These are phyloP conservation scores for Scaptomyza caliginosa DNA, from an alignment of 2,888 invertebrate genomes.

Conservation along the genomic window DNA sequence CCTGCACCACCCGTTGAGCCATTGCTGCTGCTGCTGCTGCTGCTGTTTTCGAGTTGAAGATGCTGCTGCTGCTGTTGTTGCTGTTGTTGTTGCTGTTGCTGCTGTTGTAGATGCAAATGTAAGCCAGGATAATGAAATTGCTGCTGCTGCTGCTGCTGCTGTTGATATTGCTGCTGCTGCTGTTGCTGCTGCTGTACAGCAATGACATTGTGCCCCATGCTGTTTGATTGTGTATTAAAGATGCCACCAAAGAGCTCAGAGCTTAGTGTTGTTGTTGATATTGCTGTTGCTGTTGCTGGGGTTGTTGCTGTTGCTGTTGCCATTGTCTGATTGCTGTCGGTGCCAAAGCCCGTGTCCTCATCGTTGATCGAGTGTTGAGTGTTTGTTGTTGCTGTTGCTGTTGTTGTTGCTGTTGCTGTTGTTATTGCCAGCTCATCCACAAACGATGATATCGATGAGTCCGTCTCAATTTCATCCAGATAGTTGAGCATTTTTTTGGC, in stretches of 20 bases:
- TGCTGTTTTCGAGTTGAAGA: slow-evolving; percentile 19
- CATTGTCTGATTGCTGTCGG: slow-evolving; percentile 45
- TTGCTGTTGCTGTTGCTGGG: background rate
- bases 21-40: slow-evolving; percentile 8
- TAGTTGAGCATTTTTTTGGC: slow-evolving; percentile 69
- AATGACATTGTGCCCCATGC: slow-evolving; percentile 20
- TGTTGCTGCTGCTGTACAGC: slow-evolving; percentile 25
- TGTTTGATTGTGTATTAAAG: slow-evolving; percentile 35
- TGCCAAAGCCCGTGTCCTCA: slow-evolving; percentile 69
- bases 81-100: slow-evolving; percentile 39
- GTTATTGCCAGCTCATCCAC: slow-evolving; percentile 30
- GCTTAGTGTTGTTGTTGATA: slow-evolving; percentile 14
- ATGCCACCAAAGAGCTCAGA: slow-evolving; percentile 58
- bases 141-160: slow-evolving; percentile 37
- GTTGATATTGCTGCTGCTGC: slow-evolving; percentile 41
- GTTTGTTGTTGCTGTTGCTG: background rate
- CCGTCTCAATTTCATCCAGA: slow-evolving; percentile 58
- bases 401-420: background rate
- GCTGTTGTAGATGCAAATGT: slow-evolving; percentile 30
- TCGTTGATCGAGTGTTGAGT: slow-evolving; percentile 25
- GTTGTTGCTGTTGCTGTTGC: slow-evolving; percentile 22
- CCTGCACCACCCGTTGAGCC: slow-evolving; percentile 31
- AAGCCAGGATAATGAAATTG: slow-evolving; percentile 47
- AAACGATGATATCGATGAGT: slow-evolving; percentile 28
- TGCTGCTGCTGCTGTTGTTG: slow-evolving; percentile 40